Evolutionary conservation across 2,888 invertebrate species (phyloP).

Genomic region (Smittia aterrima): DNA sequence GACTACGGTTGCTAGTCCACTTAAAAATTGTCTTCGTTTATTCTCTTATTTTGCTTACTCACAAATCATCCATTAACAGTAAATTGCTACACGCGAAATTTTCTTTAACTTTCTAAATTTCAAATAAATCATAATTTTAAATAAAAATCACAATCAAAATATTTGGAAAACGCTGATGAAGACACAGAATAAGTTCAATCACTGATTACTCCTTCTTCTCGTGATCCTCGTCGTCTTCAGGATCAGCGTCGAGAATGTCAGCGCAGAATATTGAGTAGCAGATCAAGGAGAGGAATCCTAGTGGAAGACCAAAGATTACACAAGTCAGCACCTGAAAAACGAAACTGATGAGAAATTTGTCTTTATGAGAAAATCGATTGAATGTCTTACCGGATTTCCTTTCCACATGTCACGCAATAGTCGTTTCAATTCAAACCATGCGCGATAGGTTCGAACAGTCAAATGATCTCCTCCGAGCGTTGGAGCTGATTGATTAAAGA

Average conservation of each 20-base stretch:
- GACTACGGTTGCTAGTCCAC: slow-evolving; percentile 32
- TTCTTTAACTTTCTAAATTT: background rate
- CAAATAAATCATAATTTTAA: background rate
- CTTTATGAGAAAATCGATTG: background rate
- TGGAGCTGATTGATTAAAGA: slow-evolving; percentile 74
- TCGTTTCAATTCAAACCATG: slow-evolving; percentile 79
- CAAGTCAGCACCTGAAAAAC: slow-evolving; percentile 63
- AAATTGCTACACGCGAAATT: background rate
- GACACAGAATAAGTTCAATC: background rate
- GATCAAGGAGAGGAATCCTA: slow-evolving; percentile 89
- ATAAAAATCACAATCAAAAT: background rate
- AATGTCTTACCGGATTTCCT: slow-evolving; percentile 79
- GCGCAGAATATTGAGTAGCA: slow-evolving; percentile 95
- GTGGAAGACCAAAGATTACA: slow-evolving; percentile 89
- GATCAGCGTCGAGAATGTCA: slow-evolving; percentile 89
- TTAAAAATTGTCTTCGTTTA: background rate
- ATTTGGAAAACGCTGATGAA: background rate
- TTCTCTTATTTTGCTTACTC: background rate
- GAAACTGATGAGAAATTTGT: background rate
- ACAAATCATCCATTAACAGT: background rate
- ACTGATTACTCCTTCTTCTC: slow-evolving; percentile 55
- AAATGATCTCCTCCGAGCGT: slow-evolving; percentile 85
- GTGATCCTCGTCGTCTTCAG: slow-evolving; percentile 59
- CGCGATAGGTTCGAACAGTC: slow-evolving; percentile 72
- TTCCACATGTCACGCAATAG: slow-evolving; percentile 83